These are phyloP conservation scores for Thereva unica DNA, from an alignment of 2,888 invertebrate species.

Conservation along the genomic window DNA sequence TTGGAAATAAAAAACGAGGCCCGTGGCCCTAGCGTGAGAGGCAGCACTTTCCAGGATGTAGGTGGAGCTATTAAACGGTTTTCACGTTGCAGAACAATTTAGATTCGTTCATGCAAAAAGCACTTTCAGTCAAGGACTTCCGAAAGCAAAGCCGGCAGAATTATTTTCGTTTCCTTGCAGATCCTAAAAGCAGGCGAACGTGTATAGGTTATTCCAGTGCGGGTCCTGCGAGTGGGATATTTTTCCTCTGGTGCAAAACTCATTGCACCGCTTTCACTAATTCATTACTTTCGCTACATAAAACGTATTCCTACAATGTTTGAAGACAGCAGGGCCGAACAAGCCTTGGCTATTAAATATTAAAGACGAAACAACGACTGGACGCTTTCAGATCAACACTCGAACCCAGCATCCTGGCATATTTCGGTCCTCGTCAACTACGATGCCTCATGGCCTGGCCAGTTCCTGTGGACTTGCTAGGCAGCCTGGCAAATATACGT, in stretches of 20 bases:
- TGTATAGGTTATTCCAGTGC: no score
- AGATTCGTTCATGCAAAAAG: neutral
- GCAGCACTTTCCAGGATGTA: constrained; percentile 1
- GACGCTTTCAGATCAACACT: constrained; percentile 32
- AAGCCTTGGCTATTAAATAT: constrained; percentile 32
- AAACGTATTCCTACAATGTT: constrained; percentile 27
- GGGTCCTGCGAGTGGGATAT: no score
- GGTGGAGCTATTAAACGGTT: constrained; percentile 30
- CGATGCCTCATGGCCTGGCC: constrained; percentile 11
- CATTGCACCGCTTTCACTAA: constrained; percentile 29
- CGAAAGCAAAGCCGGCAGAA: neutral
- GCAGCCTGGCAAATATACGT: constrained; percentile 28
- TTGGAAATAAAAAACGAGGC: constrained; percentile 1
- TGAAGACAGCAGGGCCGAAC: constrained; percentile 30
- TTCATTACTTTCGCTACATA: constrained; percentile 32
- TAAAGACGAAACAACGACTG: constrained; percentile 33
- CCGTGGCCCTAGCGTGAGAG: neutral
- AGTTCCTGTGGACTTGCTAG: constrained; percentile 15
- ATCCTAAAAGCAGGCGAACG: no score
- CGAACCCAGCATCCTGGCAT: constrained; percentile 20
- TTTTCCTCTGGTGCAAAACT: constrained; percentile 11
- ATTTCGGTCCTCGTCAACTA: constrained; percentile 18
- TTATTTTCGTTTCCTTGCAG: neutral
- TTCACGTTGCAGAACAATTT: constrained; percentile 14
- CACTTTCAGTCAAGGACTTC: neutral